Base-by-base conservation (phyloP, 2,113 vertebrate genomes). In the Otocyon megalotis region DNA sequence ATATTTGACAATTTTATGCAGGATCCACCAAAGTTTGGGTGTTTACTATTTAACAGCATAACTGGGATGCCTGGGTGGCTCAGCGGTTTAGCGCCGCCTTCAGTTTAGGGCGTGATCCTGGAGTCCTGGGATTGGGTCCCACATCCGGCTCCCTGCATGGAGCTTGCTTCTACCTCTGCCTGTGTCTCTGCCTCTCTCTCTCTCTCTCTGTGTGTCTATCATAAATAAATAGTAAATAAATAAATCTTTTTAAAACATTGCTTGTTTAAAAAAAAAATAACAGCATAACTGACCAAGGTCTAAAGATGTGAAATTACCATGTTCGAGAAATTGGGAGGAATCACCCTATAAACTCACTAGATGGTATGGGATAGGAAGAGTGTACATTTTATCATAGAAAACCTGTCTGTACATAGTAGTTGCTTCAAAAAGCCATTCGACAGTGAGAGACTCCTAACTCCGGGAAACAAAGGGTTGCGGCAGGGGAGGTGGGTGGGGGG, bases 341-440 rank as follows among this genome's bases (percentile, higher is more conserved):
- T 97, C 97, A 98, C 97, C 98, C 98, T 98, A 93, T 97, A 96
- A 96, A 98, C 98, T 98, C 26, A 30, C 43, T 16, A 98, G 98
- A 98, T 98, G 98, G 98, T 98, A 98, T 98, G 98, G 98, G 98
- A 97, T 81, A 98, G 97, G 98, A 98, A 97, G 98, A 99, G 99
- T 43, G 43, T 43, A 99, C 99, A 98, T 14, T 77, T 77, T 77
- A 50, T 77, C 43, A 50, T 99, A 99, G 98, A 99, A 99, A 99
- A 99, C 99, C 98, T 98, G 98, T 98, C 98, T 98, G 99, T 98
- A 99, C 98, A 98, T 90, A 98, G 98, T 71, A 98, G 98, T 98
- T 98, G 89, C 94, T 98, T 98, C 95, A 96, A 97, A 98, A 98
- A 97, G 98, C 98, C 95, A 77, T 96, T 97, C 54, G 43, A 96